Evolutionary conservation across 2,888 invertebrate species (phyloP), one percentile per base, ranked within the genome.

Genomic region (Melolontha melolontha): DNA sequence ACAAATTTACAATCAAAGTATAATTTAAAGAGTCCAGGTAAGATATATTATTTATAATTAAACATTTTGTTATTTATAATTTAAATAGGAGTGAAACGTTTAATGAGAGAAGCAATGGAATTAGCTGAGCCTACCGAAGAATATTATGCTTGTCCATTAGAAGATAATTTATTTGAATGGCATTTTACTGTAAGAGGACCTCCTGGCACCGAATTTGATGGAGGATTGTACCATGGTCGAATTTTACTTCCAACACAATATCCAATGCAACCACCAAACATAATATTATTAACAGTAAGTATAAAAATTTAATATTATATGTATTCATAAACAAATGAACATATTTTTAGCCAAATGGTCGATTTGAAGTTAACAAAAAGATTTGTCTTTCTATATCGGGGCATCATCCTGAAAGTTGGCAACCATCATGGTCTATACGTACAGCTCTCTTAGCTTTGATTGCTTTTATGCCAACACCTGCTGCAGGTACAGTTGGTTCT

Each of bases 351-450:
- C 96, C 96, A 1, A 97, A 96, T 83, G 97, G 97, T 52, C 88
- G 97, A 74, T 97, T 98, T 85, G 96, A 97, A 85, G 89, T 90
- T 7, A 93, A 95, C 81, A 96, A 94, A 82, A 97, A 97, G 84
- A 96, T 98, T 77, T 98, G 97, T 81, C 85, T 97, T 73, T 96
- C 95, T 71, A 97, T 97, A 77, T 97, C 96, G 69, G 96, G 95
- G 5, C 92, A 96, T 84, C 97, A 97, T 82, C 97, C 97, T n/a
- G 97, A 98, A 83, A 95, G 95, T 41, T 98, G 97, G 97, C 95
- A 96, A 79, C 97, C 97, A 27, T 96, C 95, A 2, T 97, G 97
- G 97, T 96, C 96, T 34, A 96, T 97, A 73, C 87, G 97, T 71
- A 97, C 97, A 63, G 96, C 96, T 10, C 84, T 97, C 67, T 84